Evolutionary conservation across 2,888 invertebrate genomes (phyloP).

Genomic region (Crioceris asparagi): DNA sequence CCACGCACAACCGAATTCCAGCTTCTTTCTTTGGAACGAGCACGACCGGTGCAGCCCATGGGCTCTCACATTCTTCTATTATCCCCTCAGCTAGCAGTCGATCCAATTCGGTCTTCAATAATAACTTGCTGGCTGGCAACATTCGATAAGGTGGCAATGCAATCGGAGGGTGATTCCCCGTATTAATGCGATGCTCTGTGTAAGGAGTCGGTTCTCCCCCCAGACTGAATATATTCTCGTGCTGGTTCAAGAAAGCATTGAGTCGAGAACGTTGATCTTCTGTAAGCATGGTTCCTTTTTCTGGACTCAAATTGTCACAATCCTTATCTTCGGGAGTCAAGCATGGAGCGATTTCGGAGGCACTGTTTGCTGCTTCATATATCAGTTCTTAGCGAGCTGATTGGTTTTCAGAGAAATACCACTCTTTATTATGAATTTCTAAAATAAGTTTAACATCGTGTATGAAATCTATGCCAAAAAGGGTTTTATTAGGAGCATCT

Average conservation of each 20-base stretch:
- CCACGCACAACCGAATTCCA: constrained; percentile 26
- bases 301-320: constrained; percentile 2
- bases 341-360: background rate
- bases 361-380: constrained; percentile 2
- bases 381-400: background rate
- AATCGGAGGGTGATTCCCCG: constrained; percentile 25
- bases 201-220: constrained; percentile 13
- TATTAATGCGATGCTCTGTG: constrained; percentile 24
- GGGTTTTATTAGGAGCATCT: constrained; percentile 5
- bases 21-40: constrained; percentile 27
- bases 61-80: too few species aligned
- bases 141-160: constrained; percentile 29
- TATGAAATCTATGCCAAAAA: constrained; percentile 11
- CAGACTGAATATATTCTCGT: constrained; percentile 5
- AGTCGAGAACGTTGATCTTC: too few species aligned
- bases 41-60: too few species aligned
- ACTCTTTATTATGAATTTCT: constrained; percentile 2
- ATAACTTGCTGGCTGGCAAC: constrained; percentile 20
- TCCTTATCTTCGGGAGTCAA: background rate
- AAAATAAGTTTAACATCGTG: constrained; percentile 6
- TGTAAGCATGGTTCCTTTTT: constrained; percentile 4
- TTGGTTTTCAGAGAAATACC: constrained; percentile 7
- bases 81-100: too few species aligned
- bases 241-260: constrained; percentile 1
- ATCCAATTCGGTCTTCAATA: too few species aligned